Conservation (phyloP, 1,140 invertebrate species). For the Stratiolaelaps scimitus region DNA sequence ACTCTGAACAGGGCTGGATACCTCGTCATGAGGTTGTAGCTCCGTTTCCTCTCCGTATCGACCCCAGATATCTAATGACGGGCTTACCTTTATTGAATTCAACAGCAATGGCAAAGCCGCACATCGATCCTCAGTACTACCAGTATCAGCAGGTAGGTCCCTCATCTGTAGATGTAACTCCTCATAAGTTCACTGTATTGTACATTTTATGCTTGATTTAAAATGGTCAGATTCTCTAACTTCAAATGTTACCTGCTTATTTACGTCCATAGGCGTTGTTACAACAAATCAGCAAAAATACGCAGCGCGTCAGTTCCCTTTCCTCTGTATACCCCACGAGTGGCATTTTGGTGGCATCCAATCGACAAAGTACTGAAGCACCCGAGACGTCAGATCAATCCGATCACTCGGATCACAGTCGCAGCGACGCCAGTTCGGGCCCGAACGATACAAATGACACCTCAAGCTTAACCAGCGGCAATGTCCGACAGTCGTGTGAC, state of each 20-base stretch:
- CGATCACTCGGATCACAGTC: constrained; percentile 6
- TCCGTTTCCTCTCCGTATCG: neutral
- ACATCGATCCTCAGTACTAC: too few species aligned
- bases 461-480: neutral
- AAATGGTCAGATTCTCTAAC: too few species aligned
- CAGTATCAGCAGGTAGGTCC: too few species aligned
- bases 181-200: too few species aligned
- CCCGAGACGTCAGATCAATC: constrained; percentile 7
- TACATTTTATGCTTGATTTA: too few species aligned
- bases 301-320: neutral
- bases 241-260: neutral
- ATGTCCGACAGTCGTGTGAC: too few species aligned
- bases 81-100: too few species aligned
- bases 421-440: neutral
- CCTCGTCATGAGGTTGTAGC: neutral
- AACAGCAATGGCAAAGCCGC: too few species aligned
- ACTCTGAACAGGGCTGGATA: neutral
- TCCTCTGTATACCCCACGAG: neutral
- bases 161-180: too few species aligned
- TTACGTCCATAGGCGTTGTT: neutral
- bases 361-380: neutral
- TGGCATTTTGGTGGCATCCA: neutral
- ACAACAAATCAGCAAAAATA: constrained; percentile 1
- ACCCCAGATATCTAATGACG: too few species aligned
- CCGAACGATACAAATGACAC: neutral